Percentiles rank a stretch among this genome's conserved stretches.
Conservation (phyloP, 1,140 invertebrate genomes). For the Thaumatotibia leucotreta region DNA sequence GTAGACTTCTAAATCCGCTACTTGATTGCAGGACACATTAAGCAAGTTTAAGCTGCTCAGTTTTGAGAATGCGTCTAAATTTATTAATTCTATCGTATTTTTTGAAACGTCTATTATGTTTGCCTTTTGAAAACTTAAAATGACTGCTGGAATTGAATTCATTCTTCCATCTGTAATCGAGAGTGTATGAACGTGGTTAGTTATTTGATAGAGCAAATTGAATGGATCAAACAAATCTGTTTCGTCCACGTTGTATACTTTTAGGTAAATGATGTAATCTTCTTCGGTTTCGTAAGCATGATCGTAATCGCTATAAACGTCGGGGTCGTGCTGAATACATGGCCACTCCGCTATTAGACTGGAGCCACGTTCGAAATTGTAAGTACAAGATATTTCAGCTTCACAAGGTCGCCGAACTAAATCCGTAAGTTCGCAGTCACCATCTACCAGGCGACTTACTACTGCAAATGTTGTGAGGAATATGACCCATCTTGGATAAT, state of each 20-base stretch:
- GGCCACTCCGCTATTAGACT: not conserved
- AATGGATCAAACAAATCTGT: not conserved
- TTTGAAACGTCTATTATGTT: not conserved
- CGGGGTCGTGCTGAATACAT: not conserved
- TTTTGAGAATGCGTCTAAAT: not conserved
- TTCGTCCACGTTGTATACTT: not conserved
- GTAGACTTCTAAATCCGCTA: not conserved
- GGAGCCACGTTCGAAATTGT: not conserved
- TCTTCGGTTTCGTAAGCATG: not conserved
- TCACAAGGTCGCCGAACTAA: not conserved
- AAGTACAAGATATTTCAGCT: not conserved
- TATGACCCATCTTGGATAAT: not conserved
- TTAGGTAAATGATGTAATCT: not conserved
- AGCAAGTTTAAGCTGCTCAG: not conserved
- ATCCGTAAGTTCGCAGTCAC: not conserved
- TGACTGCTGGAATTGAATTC: not conserved
- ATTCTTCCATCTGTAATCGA: not conserved
- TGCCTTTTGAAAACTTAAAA: not conserved
- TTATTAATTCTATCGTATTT: constrained; percentile 4
- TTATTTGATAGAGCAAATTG: not conserved
- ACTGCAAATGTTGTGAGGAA: not conserved
- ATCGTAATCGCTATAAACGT: not conserved
- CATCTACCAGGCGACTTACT: not conserved
- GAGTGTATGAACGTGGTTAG: not conserved
- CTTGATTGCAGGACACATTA: not conserved